These are phyloP conservation scores for Ictalurus punctatus DNA, from an alignment of 2,113 vertebrate species.

Conservation along the genomic window DNA sequence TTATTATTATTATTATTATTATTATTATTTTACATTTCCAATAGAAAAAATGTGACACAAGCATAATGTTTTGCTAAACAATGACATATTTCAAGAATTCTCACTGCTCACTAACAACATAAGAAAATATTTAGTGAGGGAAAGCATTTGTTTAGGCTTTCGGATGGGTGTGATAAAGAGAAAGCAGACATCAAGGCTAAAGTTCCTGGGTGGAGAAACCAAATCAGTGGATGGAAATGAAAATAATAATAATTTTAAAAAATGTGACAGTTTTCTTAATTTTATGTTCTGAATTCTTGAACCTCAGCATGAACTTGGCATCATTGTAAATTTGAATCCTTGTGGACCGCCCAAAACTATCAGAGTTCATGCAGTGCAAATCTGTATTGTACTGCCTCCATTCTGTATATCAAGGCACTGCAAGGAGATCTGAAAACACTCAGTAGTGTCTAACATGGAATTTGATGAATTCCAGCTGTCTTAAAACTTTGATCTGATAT, in stretches of 20 bases:
- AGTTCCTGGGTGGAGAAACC: not conserved
- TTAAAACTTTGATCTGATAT: not conserved
- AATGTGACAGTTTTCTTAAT: not conserved
- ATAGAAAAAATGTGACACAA: not conserved
- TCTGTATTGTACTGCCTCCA: slow-evolving; percentile 38
- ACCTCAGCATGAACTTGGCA: not conserved
- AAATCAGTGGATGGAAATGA: slow-evolving; percentile 15
- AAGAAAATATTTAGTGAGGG: slow-evolving; percentile 22
- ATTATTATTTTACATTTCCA: not conserved
- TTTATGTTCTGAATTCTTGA: not conserved
- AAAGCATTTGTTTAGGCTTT: slow-evolving; percentile 2
- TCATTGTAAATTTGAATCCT: not conserved
- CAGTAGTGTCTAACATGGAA: not conserved
- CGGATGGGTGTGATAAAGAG: not conserved
- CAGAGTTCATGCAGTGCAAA: not conserved
- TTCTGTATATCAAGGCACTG: slow-evolving; percentile 20
- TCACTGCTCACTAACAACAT: slow-evolving; percentile 10
- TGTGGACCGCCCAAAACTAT: not conserved
- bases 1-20: no score
- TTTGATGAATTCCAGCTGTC: not conserved
- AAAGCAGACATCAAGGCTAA: not conserved
- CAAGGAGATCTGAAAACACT: not conserved
- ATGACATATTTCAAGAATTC: not conserved
- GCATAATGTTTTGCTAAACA: not conserved
- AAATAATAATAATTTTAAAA: not conserved